Evolutionary conservation across 2,113 vertebrate genomes (phyloP), one percentile per base, ranked within the genome.

Genomic region (Grantiella picta): DNA sequence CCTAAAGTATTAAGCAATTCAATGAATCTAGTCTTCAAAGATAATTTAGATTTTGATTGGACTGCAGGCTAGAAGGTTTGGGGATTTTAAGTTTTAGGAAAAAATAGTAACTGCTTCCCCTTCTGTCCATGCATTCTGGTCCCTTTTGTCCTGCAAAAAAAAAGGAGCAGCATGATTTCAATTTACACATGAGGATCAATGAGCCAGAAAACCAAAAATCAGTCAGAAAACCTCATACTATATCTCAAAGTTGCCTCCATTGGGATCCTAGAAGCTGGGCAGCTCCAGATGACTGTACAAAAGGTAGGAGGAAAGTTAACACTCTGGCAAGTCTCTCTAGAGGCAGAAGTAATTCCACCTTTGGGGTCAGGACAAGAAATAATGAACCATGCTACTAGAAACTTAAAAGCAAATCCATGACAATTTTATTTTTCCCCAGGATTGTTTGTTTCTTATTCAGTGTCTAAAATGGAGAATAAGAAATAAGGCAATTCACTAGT

Each of bases 21-120:
- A 94, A 92, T 96, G 96, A 95, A 92, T 88, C 42, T 88, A 81
- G 92, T 94, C 60, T 93, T 35, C 23, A 54, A 87, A 31, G 28
- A 22, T 54, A 71, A 92, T 92, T 96, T 96, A 94, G 19, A 83
- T 88, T 96, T 94, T 95, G 19, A 96, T 94, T 96, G 87, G 60
- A 88, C 45, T 94, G n/a, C 61, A 95, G 60, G 80, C 33, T 91
- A 56, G 77, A 65, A 86, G 13, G 10, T 47, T 90, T 33, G 19
- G 1, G 1, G 1, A 90, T 94, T 79, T 49, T 31, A 91, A 79
- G 24, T 70, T 96, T 89, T 83, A 86, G 72, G 64, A 85, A 89
- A 86, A 94, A 94, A 70, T 25, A 94, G 27, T 70, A 66, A 64
- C 76, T 97, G 82, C 70, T 97, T 95, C 96, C 45, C 31, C 49